Conservation (phyloP, 2,113 vertebrate genomes). For the Hippolais icterina region DNA sequence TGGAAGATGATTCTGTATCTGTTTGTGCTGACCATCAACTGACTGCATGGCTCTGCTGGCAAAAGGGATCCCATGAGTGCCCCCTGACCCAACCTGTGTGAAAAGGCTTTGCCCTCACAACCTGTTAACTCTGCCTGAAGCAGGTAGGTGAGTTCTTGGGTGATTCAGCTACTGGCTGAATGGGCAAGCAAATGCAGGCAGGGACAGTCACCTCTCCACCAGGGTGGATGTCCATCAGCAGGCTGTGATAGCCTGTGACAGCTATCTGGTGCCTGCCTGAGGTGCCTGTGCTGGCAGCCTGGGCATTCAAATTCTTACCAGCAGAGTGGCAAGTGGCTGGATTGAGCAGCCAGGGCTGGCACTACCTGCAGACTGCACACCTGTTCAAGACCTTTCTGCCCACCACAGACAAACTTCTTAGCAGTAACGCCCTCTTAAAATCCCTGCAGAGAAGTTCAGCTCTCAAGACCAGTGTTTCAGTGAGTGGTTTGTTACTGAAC, state of each 20-base stretch:
- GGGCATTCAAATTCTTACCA: background rate
- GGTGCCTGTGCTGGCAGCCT: background rate
- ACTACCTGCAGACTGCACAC: background rate
- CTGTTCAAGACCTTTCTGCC: background rate
- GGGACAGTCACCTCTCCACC: background rate
- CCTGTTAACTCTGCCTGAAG: background rate
- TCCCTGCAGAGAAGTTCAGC: background rate
- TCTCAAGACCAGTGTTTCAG: background rate
- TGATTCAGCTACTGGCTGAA: background rate
- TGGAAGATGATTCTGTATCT: background rate
- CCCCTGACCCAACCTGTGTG: background rate
- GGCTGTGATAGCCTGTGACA: background rate
- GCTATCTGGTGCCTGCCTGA: background rate
- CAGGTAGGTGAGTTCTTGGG: background rate
- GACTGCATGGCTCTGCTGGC: background rate
- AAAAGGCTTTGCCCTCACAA: background rate
- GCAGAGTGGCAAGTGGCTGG: fast-evolving
- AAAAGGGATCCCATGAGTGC: background rate
- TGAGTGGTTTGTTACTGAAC: background rate
- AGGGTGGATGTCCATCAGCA: background rate
- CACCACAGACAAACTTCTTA: background rate
- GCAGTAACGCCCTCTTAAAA: background rate
- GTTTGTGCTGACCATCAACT: background rate
- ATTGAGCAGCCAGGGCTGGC: background rate
- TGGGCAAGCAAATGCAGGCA: background rate